Base-by-base conservation (phyloP, 2,113 vertebrate genomes). In the Dasyornis broadbenti region DNA sequence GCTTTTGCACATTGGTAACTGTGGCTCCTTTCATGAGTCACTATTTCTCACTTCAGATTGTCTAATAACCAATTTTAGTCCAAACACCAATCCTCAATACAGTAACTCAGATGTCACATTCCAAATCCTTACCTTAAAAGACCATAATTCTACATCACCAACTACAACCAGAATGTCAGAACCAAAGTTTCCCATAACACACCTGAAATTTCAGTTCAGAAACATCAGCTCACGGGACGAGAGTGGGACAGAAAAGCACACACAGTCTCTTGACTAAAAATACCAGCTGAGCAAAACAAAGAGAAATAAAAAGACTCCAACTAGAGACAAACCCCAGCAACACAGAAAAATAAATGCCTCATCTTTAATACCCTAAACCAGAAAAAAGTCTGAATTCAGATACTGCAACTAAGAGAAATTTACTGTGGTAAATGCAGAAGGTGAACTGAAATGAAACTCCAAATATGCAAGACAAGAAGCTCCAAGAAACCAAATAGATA, bases 1-100 rank as follows among this genome's bases (percentile, higher is more conserved):
- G 54, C 27, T 57, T 82, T 20, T 54, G 52, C 23, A 66, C 0
- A 0, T 14, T 47, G 65, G 42, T 44, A 50, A 65, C 68, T 9
- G 13, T 0, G 0, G 28, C 27, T 78, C 5, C 1, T 70, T n/a
- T 28, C 23, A 15, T 1, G 7, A 69, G 31, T 52, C 64, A 56
- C 35, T 44, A 21, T 28, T 68, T 81, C 70, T 72, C 78, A 31
- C 33, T 63, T 52, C 44, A 47, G 14, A 45, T 35, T 66, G 76
- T 35, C 50, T 4, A 19, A 35, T 19, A 33, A 47, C 10, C n/a
- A 26, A 33, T 23, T 70, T 54, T 53, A n/a, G 14, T 60, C 52
- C 60, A 80, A 83, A 78, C 2, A 54, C 24, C 52, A 47, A 71
- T 15, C 31, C 47, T 31, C 72, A 90, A 31, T 10, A 65, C 22